Conservation (phyloP, 2,888 invertebrate genomes). For the Acanthosoma haemorrhoidale region DNA sequence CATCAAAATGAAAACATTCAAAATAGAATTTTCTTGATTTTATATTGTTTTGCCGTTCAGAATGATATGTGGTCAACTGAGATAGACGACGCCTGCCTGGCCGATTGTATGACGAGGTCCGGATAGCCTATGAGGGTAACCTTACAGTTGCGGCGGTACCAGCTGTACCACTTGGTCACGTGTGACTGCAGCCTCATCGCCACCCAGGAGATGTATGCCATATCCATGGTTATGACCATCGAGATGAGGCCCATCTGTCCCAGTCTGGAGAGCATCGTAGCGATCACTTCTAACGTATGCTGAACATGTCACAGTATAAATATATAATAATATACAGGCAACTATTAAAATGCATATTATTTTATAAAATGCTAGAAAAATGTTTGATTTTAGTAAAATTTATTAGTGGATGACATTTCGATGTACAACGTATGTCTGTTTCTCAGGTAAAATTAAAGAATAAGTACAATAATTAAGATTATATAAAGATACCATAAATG, state of each 20-base stretch:
- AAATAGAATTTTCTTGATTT: no score
- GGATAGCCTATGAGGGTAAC: constrained; percentile 46
- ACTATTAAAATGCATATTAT: no score
- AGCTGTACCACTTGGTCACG: constrained; percentile 52
- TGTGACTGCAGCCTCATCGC: constrained; percentile 51
- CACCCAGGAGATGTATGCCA: constrained; percentile 53
- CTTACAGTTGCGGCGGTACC: constrained; percentile 53
- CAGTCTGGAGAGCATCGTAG: constrained; percentile 43
- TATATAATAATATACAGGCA: no score
- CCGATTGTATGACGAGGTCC: neutral
- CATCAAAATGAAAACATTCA: no score
- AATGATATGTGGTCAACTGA: neutral
- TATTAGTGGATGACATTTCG: no score
- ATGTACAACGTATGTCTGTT: no score
- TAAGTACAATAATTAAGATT: no score
- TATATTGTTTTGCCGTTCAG: neutral
- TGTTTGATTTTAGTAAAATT: no score
- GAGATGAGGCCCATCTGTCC: constrained; percentile 50
- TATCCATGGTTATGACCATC: constrained; percentile 51
- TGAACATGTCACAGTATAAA: no score
- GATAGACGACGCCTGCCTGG: neutral
- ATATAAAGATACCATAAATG: no score
- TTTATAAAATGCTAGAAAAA: no score
- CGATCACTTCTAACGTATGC: neutral
- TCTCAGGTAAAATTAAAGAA: no score